Evolutionary conservation across 2,888 invertebrate genomes (phyloP).

Genomic region (Coleophora deauratella): DNA sequence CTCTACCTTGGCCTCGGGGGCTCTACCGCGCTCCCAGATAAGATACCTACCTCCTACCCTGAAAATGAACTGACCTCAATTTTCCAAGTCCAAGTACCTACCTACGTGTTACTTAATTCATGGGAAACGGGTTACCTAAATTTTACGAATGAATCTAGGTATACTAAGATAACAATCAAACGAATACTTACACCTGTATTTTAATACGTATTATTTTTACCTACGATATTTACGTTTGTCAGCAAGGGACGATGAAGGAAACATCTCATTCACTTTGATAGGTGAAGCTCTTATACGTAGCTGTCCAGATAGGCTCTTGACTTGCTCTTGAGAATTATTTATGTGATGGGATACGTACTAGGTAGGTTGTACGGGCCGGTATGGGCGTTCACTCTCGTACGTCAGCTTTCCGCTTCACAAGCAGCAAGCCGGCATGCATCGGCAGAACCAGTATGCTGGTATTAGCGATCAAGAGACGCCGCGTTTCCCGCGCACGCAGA

Average conservation of each 20-base stretch:
- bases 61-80: no score
- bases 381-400: background rate
- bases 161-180: no score
- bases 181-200: no score
- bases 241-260: background rate
- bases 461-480: slow-evolving; percentile 36
- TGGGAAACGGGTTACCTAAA: no score
- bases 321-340: no score
- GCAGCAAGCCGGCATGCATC: background rate
- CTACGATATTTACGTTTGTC: background rate
- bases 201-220: no score
- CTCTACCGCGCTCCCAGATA: no score
- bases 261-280: slow-evolving; percentile 8
- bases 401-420: background rate
- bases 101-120: no score
- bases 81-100: no score
- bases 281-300: slow-evolving; percentile 9
- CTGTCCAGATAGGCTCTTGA: background rate
- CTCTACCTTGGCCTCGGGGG: no score
- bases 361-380: background rate
- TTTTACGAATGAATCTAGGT: no score
- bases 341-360: background rate
- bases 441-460: slow-evolving; percentile 36
- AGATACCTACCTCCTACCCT: no score
- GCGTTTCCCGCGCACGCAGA: slow-evolving; percentile 42